A percentile compares a stretch with the other conserved stretches of the same genome.
Conservation (phyloP, 2,888 invertebrate species). For the Tipula helvola region DNA sequence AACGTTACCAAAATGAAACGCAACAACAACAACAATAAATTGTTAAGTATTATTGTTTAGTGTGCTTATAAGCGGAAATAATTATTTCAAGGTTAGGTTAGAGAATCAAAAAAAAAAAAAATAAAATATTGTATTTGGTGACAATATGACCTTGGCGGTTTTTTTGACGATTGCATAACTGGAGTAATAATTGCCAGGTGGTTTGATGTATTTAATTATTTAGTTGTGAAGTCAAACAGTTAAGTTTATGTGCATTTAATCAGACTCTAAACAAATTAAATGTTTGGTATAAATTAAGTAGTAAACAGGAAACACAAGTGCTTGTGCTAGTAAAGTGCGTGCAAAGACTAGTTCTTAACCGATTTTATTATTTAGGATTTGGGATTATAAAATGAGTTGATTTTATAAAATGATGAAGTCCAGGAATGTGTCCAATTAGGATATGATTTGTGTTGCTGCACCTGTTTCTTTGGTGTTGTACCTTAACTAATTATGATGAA, state of each 20-base stretch:
- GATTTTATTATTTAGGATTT: too few species aligned
- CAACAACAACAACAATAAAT: neutral
- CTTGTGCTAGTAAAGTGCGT: too few species aligned
- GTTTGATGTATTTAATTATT: neutral
- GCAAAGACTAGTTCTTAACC: too few species aligned
- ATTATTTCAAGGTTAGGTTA: neutral
- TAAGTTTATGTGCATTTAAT: neutral
- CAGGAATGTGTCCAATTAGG: too few species aligned
- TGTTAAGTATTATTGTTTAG: neutral
- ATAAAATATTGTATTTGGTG: neutral
- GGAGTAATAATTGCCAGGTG: neutral
- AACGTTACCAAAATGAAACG: neutral
- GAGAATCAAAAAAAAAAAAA: neutral
- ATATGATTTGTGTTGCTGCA: too few species aligned
- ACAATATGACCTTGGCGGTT: neutral
- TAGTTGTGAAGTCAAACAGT: neutral
- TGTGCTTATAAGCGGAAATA: neutral
- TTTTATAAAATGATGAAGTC: too few species aligned
- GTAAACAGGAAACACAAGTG: neutral
- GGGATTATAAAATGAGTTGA: too few species aligned
- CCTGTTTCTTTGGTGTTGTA: too few species aligned
- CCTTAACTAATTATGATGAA: too few species aligned
- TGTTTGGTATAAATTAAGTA: neutral
- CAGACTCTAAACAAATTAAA: neutral
- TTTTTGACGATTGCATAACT: neutral